Base-by-base conservation (phyloP, 2,888 invertebrate species). In the Drosophila demipolita region DNA sequence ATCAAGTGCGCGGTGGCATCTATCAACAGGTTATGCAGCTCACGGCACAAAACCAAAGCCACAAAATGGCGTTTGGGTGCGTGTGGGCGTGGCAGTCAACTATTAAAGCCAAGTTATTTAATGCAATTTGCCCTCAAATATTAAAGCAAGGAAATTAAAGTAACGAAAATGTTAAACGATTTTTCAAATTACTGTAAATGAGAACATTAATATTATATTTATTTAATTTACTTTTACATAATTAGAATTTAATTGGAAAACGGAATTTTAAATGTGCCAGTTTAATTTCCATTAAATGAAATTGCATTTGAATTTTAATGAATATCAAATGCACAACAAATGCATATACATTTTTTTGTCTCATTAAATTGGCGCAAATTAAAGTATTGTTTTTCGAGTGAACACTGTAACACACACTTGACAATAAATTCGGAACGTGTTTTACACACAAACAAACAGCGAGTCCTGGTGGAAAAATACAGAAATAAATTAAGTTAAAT, bases 401-500 rank as follows among this genome's bases (percentile, higher is more conserved):
- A 4, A 11, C 5, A 3, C 54, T 54, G 54, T 36, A 26, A 26
- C 17, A 20, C n/a, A 17, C 32, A 23, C 7, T 73, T 69, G 76
- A 75, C 76, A 77, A 66, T 80, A 77, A 77, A 77, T 75, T 62
- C 75, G 11, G 64, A 59, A 59, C 40, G 48, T 70, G 38, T 54
- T 42, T 66, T 52, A 32, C 11, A 17, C 9, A 52, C 36, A 35
- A 11, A 36, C 49, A 29, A n/a, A 64, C 64, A 64, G 50, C 5
- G 36, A 45, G 35, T 68, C n/a, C 70, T 60, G 42, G 42, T 60
- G 55, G 50, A 33, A 75, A 53, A 75, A 64, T 29, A 42, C 20
- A 67, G 67, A 73, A 85, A 83, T 73, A 75, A 90, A 86, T 90
- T 50, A 83, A 86, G 82, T 87, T 89, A 80, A 90, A 90, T 87